These are phyloP conservation scores for Struthidea cinerea DNA, from an alignment of 2,113 vertebrate genomes.

Conservation along the genomic window DNA sequence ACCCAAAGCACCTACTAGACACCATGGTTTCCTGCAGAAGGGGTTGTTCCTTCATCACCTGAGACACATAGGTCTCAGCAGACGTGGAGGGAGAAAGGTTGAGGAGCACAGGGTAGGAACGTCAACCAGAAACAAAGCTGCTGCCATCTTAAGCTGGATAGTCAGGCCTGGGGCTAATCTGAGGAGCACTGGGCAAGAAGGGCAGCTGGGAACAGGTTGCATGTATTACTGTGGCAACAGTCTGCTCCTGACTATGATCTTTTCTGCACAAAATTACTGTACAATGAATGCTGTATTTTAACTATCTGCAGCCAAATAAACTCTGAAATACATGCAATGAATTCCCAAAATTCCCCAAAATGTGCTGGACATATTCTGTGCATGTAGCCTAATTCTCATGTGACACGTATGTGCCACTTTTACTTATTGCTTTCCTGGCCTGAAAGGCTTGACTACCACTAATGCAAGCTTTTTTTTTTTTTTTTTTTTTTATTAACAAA, in stretches of 20 bases:
- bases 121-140: background rate
- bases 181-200: background rate
- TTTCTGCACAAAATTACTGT: background rate
- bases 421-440: background rate
- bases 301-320: background rate
- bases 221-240: background rate
- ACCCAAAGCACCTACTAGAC: background rate
- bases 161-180: background rate
- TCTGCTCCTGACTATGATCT: background rate
- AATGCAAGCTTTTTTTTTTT: background rate
- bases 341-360: background rate
- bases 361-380: background rate
- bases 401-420: background rate
- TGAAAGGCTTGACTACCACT: background rate
- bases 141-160: background rate
- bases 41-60: background rate
- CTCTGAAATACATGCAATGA: background rate
- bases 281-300: background rate
- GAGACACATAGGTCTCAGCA: background rate
- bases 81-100: rapidly evolving
- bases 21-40: background rate
- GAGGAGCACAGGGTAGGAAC: background rate
- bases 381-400: background rate
- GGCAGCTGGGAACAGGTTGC: background rate
- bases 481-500: no score